Base-by-base conservation (phyloP, 2,888 invertebrate species). In the Gastrophysa polygoni region DNA sequence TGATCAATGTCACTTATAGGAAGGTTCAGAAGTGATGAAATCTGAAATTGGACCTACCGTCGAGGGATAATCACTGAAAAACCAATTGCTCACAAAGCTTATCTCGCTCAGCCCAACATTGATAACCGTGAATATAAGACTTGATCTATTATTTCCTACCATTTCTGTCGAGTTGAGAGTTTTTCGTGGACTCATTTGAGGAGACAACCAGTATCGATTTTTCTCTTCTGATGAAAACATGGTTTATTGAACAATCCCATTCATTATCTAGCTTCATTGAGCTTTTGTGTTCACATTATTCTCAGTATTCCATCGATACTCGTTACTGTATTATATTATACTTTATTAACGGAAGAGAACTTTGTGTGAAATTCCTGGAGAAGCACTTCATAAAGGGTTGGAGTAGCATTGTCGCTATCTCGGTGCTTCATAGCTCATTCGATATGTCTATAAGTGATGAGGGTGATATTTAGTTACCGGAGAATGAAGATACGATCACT, bases 371-470 rank as follows among this genome's bases (percentile, higher is more conserved):
- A 38, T 38, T 38, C 38, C 14, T 3, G 14, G 38, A 38, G 14
- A 38, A 14, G n/a, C 38, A 14, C 14, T 17, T 18, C 24, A 47
- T 11, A 47, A 24, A 18, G 21, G 21, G 21, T 21, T 47, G 21
- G 48, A 5, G 48, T 47, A n/a, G 48, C 21, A 47, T 47, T 47
- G 38, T 38, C 48, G 24, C 24, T 17, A 16, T n/a, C 48, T 14
- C 6, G n/a, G 48, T 11, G 24, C 21, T n/a, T 14, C 18, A 4
- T 24, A 24, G 48, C 21, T 17, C 11, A n/a, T 24, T 24, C 48
- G 48, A 24, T 18, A 24, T 47, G 14, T 47, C 48, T 47, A n/a
- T 47, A 47, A 47, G 18, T 24, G n/a, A 24, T 21, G 18, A 47
- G 24, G 48, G 48, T 21, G 24, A 14, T 11, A 3, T 18, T 11